Percentiles rank a stretch among this genome's conserved stretches.
Conservation (phyloP, 2,888 invertebrate genomes). For the Nasonovia ribisnigri region DNA sequence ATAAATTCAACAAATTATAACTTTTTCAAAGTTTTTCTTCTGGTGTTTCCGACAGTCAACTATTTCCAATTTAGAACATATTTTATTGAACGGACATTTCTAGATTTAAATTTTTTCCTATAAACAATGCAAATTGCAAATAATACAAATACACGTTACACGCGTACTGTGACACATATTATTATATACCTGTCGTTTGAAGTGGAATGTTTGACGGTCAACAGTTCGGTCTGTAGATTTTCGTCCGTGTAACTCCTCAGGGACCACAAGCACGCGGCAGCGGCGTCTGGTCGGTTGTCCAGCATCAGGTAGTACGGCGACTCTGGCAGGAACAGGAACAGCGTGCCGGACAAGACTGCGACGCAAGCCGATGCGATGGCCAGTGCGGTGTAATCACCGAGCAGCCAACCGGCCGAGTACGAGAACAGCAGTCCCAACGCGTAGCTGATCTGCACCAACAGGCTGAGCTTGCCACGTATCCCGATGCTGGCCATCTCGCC, state of each 20-base stretch:
- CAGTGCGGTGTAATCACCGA: constrained; percentile 64
- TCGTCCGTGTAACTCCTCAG: constrained; percentile 62
- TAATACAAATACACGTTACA: not conserved
- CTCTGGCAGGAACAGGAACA: constrained; percentile 75
- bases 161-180: not conserved
- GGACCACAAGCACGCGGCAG: constrained; percentile 62
- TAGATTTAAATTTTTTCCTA: not conserved
- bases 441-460: constrained; percentile 67
- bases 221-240: constrained; percentile 54
- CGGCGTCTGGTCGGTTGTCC: constrained; percentile 71
- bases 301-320: constrained; percentile 76
- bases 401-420: constrained; percentile 66
- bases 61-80: not conserved
- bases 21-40: not conserved
- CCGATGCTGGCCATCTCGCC: constrained; percentile 68
- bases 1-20: not conserved
- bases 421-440: constrained; percentile 67
- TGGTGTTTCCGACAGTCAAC: not conserved
- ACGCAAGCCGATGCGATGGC: constrained; percentile 70
- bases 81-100: not conserved
- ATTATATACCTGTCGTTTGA: not conserved
- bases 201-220: constrained; percentile 63
- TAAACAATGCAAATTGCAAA: not conserved
- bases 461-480: constrained; percentile 67
- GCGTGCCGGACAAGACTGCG: constrained; percentile 72